phyloP scores from a whole-genome alignment of 92 coral and sea anemone genomes.

The Paramuricea clavata region DNA sequence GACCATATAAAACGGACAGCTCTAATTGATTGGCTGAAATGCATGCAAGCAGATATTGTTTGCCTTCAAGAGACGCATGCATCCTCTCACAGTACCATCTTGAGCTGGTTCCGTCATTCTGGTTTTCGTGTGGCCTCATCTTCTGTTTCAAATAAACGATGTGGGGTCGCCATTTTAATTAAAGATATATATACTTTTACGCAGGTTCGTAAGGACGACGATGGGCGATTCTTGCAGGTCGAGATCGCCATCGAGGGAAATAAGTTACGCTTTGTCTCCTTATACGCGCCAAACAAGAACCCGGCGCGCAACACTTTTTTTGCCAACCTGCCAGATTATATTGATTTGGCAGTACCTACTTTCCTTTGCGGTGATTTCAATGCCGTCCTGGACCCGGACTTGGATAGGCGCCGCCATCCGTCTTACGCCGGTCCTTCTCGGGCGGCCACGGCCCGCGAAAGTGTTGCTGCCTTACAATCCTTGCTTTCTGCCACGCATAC shows the following conservation, averaged over 20 bases:
- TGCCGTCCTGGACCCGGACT: slow-evolving; percentile 51
- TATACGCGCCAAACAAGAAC: slow-evolving; percentile 71
- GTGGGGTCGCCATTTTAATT: slow-evolving; percentile 55
- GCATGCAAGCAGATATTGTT: neutral
- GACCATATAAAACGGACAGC: slow-evolving; percentile 22
- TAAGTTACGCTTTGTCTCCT: slow-evolving; percentile 18
- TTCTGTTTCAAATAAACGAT: neutral
- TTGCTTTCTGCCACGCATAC: slow-evolving; percentile 28
- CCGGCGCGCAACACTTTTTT: slow-evolving; percentile 46
- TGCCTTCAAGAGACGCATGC: slow-evolving; percentile 31
- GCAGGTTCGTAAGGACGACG: neutral
- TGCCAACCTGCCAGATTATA: neutral
- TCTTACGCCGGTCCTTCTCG: too few relatives aligned
- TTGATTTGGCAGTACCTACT: slow-evolving; percentile 31
- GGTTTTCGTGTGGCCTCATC: slow-evolving; percentile 28
- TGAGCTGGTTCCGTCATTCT: slow-evolving; percentile 1
- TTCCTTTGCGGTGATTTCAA: slow-evolving; percentile 68
- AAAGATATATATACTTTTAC: neutral
- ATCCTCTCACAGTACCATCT: neutral
- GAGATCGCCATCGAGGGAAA: neutral
- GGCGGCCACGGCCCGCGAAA: too few relatives aligned
- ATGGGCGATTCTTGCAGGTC: slow-evolving; percentile 46
- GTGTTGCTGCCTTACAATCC: neutral
- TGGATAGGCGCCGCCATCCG: slow-evolving; percentile 42
- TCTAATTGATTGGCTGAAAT: slow-evolving; percentile 46